These are phyloP conservation scores for Amphipyra berbera DNA, from an alignment of 2,888 invertebrate genomes.

Conservation along the genomic window DNA sequence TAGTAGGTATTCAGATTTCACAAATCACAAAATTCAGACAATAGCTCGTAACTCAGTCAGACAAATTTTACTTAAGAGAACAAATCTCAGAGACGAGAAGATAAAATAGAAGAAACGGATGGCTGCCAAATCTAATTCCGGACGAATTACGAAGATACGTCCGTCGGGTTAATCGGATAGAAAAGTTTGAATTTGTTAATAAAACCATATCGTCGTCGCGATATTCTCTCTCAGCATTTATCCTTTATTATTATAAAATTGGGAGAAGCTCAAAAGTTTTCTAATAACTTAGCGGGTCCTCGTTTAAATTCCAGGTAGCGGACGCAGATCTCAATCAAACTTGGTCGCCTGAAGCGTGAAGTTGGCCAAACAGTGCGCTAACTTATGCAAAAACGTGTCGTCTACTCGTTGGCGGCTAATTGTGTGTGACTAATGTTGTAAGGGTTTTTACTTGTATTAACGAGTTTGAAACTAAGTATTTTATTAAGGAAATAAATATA, in stretches of 20 bases:
- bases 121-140: constrained; percentile 46
- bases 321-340: constrained; percentile 82
- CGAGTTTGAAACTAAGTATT: not conserved
- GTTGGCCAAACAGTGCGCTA: constrained; percentile 73
- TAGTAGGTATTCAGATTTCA: not conserved
- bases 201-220: constrained; percentile 61
- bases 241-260: constrained; percentile 79
- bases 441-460: constrained; percentile 2
- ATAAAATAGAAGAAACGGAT: constrained; percentile 42
- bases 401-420: constrained; percentile 40
- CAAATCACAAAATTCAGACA: constrained; percentile 3
- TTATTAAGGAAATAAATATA: not conserved
- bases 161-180: constrained; percentile 56
- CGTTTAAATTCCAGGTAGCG: constrained; percentile 81
- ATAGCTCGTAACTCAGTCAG: constrained; percentile 7
- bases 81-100: constrained; percentile 18
- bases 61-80: constrained; percentile 37
- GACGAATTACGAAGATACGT: constrained; percentile 50
- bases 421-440: constrained; percentile 50
- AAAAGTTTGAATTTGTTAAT: constrained; percentile 65
- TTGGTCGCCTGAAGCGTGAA: constrained; percentile 74
- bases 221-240: constrained; percentile 65
- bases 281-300: constrained; percentile 76
- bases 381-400: constrained; percentile 68
- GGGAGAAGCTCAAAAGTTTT: constrained; percentile 75